Evolutionary conservation across 1,140 invertebrate species (phyloP).

Genomic region (Papilio machaon): DNA sequence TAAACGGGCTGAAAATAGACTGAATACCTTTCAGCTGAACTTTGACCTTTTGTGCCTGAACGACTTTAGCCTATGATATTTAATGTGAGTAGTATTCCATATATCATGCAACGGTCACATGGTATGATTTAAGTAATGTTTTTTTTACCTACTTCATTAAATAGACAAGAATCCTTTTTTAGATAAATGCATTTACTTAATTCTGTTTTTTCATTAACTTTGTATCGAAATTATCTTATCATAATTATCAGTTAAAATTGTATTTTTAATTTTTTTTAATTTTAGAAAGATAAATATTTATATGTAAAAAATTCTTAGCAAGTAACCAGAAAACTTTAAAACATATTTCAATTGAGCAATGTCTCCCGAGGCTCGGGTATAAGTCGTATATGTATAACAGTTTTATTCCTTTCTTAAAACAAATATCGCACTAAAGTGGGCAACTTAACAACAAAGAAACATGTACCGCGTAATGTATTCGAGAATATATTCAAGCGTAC

Average conservation of each 20-base stretch:
- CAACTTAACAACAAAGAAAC: conserved; percentile 2
- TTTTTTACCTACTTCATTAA: too few relatives aligned
- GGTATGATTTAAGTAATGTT: too few relatives aligned
- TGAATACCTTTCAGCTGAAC: conserved; percentile 4
- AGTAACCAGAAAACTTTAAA: neutral
- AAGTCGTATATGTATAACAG: conserved; percentile 19
- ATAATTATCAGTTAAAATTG: too few relatives aligned
- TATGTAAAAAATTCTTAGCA: neutral
- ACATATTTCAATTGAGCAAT: conserved; percentile 13
- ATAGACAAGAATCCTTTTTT: too few relatives aligned
- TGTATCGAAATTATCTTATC: too few relatives aligned
- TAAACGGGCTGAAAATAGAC: neutral
- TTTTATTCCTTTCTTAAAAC: conserved; percentile 18
- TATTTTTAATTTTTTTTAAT: neutral
- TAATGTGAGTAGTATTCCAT: neutral
- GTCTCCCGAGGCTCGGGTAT: conserved; percentile 5
- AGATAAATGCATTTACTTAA: too few relatives aligned
- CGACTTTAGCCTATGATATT: neutral
- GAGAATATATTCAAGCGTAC: conserved; percentile 7
- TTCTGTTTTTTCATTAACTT: too few relatives aligned
- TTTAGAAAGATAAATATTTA: neutral
- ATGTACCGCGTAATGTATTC: neutral
- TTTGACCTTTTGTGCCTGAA: neutral
- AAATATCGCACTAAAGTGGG: conserved; percentile 18
- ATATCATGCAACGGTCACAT: too few relatives aligned